Conservation (phyloP, 2,888 invertebrate species). For the Noctua janthina region DNA sequence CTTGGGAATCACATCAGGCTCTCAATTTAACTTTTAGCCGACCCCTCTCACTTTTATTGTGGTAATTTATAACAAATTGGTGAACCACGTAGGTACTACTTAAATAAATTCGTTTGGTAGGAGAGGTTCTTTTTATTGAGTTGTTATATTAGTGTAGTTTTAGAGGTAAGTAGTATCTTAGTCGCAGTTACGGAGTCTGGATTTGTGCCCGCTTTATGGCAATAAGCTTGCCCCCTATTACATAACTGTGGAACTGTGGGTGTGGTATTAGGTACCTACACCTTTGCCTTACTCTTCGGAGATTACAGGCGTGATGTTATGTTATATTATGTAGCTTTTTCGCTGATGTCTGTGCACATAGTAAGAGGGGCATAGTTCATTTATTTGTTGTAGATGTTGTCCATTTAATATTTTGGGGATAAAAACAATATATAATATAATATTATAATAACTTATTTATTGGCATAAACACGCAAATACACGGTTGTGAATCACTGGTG, state of each 20-base stretch:
- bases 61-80: slow-evolving; percentile 64
- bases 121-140: slow-evolving; percentile 9
- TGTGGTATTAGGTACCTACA: not conserved
- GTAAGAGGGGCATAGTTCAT: too few species aligned
- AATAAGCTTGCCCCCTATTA: not conserved
- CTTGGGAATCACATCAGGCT: slow-evolving; percentile 66
- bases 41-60: slow-evolving; percentile 59
- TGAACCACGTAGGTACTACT: slow-evolving; percentile 5
- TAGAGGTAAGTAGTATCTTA: not conserved
- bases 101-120: not conserved
- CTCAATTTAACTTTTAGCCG: slow-evolving; percentile 71
- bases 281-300: not conserved
- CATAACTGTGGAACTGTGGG: not conserved
- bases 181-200: not conserved
- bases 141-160: slow-evolving; percentile 22
- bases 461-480: too few species aligned
- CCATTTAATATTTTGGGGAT: too few species aligned
- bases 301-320: not conserved
- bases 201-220: not conserved
- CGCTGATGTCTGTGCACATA: not conserved
- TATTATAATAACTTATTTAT: too few species aligned
- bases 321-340: too few species aligned
- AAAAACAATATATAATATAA: too few species aligned
- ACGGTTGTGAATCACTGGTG: too few species aligned
- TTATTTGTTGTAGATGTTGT: too few species aligned